These are phyloP conservation scores for Watsonalla cultraria DNA, from an alignment of 2,888 invertebrate genomes.

Conservation along the genomic window DNA sequence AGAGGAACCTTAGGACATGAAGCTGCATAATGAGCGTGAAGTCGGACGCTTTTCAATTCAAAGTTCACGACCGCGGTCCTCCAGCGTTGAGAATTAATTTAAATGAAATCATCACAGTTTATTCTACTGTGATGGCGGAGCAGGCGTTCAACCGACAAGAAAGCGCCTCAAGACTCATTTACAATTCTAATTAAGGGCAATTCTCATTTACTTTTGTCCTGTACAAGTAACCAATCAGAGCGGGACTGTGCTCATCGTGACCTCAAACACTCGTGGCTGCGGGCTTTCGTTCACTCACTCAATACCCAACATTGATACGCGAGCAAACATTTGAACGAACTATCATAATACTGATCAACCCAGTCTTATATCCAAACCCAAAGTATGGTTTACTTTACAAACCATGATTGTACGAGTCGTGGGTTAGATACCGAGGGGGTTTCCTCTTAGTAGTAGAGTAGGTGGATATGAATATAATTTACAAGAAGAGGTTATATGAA, in stretches of 20 bases:
- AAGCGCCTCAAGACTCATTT: slow-evolving; percentile 73
- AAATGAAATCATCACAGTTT: slow-evolving; percentile 75
- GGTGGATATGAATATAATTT: too few relatives aligned
- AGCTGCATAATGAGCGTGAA: slow-evolving; percentile 35
- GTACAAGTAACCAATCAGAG: slow-evolving; percentile 59
- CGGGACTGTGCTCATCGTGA: slow-evolving; percentile 31
- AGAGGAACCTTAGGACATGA: slow-evolving; percentile 32
- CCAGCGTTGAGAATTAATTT: slow-evolving; percentile 62
- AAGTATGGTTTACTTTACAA: too few relatives aligned
- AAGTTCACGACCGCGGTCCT: slow-evolving; percentile 42
- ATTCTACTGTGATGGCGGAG: slow-evolving; percentile 64
- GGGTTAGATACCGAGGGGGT: too few relatives aligned
- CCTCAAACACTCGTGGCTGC: slow-evolving; percentile 29
- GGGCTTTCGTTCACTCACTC: not conserved
- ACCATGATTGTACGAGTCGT: too few relatives aligned
- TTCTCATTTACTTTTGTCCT: slow-evolving; percentile 73
- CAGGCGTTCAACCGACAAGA: slow-evolving; percentile 68
- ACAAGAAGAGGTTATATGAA: too few relatives aligned
- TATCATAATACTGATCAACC: not conserved
- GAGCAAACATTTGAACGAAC: not conserved
- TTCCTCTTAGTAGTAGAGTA: too few relatives aligned
- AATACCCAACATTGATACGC: not conserved
- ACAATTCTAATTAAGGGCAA: slow-evolving; percentile 75
- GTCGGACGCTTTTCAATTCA: slow-evolving; percentile 51
- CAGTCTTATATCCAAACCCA: not conserved